Evolutionary conservation across 1,140 invertebrate genomes (phyloP).

Genomic region (Ericerus pela): DNA sequence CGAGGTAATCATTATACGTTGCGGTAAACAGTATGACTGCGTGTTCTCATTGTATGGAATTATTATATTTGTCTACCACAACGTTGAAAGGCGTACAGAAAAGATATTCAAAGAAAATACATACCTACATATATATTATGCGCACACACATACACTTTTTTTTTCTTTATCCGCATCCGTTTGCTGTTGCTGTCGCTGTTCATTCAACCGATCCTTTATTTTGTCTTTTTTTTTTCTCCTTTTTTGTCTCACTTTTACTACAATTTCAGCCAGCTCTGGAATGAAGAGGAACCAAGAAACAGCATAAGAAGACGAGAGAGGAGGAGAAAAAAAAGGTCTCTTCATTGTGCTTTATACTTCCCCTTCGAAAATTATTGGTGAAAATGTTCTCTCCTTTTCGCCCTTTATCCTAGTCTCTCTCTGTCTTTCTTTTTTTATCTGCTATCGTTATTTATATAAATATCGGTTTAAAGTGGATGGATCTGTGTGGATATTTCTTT

Average conservation of each 20-base stretch:
- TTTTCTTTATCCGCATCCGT: neutral
- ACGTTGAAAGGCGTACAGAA: constrained; percentile 4
- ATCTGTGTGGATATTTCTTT: constrained; percentile 6
- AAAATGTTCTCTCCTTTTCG: constrained; percentile 6
- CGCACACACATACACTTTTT: no score
- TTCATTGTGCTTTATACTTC: neutral
- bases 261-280: neutral
- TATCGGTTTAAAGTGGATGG: constrained; percentile 11
- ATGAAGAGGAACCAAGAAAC: neutral
- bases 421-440: no score
- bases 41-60: constrained; percentile 1
- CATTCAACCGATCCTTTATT: constrained; percentile 11
- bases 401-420: no score
- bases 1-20: constrained; percentile 10
- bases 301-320: neutral
- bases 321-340: neutral
- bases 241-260: neutral
- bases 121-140: no score
- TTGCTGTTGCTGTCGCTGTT: neutral
- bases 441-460: constrained; percentile 10
- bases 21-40: constrained; percentile 3
- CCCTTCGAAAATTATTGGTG: constrained; percentile 7
- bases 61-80: constrained; percentile 10
- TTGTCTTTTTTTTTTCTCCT: neutral
- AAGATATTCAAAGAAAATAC: constrained; percentile 5